These are phyloP conservation scores for Hyperoplus immaculatus DNA, from an alignment of 2,797 vertebrate genomes.

Conservation along the genomic window DNA sequence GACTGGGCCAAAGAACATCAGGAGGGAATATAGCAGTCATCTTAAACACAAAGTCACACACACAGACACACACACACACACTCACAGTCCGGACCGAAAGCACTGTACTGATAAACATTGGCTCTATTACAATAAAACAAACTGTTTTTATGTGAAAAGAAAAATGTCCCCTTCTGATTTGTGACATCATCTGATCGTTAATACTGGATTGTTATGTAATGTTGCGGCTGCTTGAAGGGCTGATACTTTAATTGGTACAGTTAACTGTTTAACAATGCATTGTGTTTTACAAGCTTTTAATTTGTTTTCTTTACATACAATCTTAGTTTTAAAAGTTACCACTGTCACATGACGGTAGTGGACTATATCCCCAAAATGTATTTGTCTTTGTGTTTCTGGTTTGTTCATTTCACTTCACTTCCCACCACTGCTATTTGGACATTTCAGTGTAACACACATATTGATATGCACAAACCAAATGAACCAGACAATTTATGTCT, in stretches of 20 bases:
- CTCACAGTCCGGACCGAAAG: not conserved
- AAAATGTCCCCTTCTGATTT: not conserved
- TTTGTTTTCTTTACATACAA: not conserved
- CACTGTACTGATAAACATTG: not conserved
- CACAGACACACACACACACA: slow-evolving; percentile 28
- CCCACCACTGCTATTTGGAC: not conserved
- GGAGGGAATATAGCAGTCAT: slow-evolving; percentile 53
- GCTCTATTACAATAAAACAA: not conserved
- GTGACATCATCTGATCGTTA: not conserved
- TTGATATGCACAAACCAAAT: slow-evolving; percentile 39
- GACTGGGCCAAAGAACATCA: slow-evolving; percentile 51
- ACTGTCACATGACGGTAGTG: not conserved
- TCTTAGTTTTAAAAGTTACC: not conserved
- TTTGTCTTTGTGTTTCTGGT: too few species aligned
- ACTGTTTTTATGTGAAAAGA: not conserved
- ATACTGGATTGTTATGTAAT: not conserved
- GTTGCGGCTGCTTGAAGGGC: not conserved
- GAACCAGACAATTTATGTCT: slow-evolving; percentile 31
- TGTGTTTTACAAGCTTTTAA: not conserved
- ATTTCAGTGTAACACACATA: slow-evolving; percentile 25
- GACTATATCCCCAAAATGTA: not conserved
- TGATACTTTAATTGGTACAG: too few species aligned
- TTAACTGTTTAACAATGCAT: not conserved
- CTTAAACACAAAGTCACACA: slow-evolving; percentile 41
- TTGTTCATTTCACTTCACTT: not conserved